Percentiles rank a stretch among this genome's conserved stretches.
Conservation (phyloP, 2,888 invertebrate species). For the Nowickia ferox region DNA sequence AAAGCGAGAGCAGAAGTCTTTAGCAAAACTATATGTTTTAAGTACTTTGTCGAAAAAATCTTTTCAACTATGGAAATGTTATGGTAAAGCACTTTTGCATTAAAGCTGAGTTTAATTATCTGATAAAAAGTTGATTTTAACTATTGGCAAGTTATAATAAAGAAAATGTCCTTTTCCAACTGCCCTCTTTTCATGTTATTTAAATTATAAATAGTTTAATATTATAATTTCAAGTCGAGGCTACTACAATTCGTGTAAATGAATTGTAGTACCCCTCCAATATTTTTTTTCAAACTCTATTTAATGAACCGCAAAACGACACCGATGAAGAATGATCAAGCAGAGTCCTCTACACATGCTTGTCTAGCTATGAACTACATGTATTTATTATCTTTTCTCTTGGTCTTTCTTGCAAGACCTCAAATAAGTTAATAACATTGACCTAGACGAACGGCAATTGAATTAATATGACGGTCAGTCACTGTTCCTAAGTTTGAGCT, state of each 20-base stretch:
- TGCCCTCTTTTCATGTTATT: neutral
- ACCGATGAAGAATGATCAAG: constrained; percentile 13
- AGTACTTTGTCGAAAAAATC: no score
- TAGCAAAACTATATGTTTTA: neutral
- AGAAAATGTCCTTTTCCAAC: neutral
- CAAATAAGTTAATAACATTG: constrained; percentile 56
- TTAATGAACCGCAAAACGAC: no score
- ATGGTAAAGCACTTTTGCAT: no score
- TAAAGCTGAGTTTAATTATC: no score
- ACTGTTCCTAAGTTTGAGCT: neutral
- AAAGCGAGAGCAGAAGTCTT: neutral
- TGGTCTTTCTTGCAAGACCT: constrained; percentile 8
- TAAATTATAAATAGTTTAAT: constrained; percentile 28
- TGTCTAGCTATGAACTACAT: constrained; percentile 3
- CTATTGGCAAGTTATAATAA: no score
- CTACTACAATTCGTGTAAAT: constrained; percentile 54
- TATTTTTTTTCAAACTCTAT: no score
- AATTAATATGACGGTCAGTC: constrained; percentile 8
- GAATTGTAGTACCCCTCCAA: neutral
- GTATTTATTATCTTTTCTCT: neutral
- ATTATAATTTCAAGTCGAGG: constrained; percentile 47
- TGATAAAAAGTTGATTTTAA: no score
- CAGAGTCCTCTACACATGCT: neutral
- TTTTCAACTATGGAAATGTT: no score
- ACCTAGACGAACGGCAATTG: constrained; percentile 45